Evolutionary conservation across 2,888 invertebrate species (phyloP), one percentile per base, ranked within the genome.

Genomic region (Hylaea fasciaria): DNA sequence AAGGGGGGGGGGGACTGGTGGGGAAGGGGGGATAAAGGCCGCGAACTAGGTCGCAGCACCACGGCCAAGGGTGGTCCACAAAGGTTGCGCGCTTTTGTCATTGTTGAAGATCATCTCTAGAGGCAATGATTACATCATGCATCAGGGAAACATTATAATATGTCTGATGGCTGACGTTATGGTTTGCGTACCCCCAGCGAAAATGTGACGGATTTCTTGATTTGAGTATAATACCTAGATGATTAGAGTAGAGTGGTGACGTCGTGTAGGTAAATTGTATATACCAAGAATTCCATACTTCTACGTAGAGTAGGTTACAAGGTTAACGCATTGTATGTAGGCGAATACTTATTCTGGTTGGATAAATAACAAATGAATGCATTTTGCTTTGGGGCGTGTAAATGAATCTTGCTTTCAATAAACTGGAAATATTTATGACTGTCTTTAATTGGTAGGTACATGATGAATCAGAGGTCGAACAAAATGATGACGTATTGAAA

Each of bases 41-140:
- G 74, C 74, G 76, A 91, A 83, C 84, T 89, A 82, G 89, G 90
- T 89, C 89, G 78, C 79, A 85, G 73, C 78, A 85, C 88, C 91
- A 91, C 88, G 90, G 91, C 91, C 91, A 91, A 91, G 91, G 91
- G 89, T 90, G 88, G 81, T 80, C 78, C 72, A 73, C 84, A 86
- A 90, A 91, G 90, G 89, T 91, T 90, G 87, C 72, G 72, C 71
- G 80, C 74, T 79, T 87, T 86, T 87, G 83, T 86, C 80, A 83
- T 74, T 76, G 68, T 72, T 64, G 66, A 74, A 71, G 68, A 69
- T 68, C 64, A 59, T 58, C 59, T 53, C 57, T 53, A 46, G 51
- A 44, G 46, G 49, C 57, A 62, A 51, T 46, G 35, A 60, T 61
- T 65, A 16, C 60, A 55, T 55, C 54, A 63, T 39, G 49, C 16